Evolutionary conservation across 35 echinoderm and acorn worm genomes (phyloP), one percentile per base, ranked within the genome.

Genomic region (Diadema setosum): DNA sequence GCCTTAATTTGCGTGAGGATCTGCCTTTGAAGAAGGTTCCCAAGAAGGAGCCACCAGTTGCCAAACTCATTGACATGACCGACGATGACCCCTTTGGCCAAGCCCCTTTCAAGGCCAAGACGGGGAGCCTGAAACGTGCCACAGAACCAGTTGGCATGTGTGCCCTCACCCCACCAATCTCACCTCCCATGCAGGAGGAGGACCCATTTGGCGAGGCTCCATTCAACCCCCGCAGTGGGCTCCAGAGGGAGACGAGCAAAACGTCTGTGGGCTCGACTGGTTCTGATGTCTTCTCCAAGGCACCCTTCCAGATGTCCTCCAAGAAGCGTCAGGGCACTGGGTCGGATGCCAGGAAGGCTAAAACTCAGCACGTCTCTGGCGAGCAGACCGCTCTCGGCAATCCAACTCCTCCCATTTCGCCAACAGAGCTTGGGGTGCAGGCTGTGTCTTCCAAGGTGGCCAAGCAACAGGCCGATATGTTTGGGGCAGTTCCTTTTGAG

Each of bases 331-430:
- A 87, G 32, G 94, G 85, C 12, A 90, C 92, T 9, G 85, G 88
- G 58, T 86, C 91, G 7, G 87, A 81, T 18, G 57, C 80, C 6
- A 86, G 65, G 7, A 65, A 76, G 23, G 91, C 86, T 30, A 93
- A 97, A 43, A 93, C 91, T 31, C 95, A 93, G 83, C 95, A 91
- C 60, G 82, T 91, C 31, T 87, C 90, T 48, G 83, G 90, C 61
- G 87, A 88, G 25, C 89, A 86, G 35, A 87, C 90, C 21, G 73
- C 93, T 1, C 78, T 87, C 0, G 93, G 89, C 5, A 99, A 99
- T 57, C 96, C 96, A 17, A 99, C 96, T 4, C 96, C 96, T 3
- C 96, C 96, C 36, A 90, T 94, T 4, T 99, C 96, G n/a, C 96
- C 96, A 21, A 92, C 85, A 3, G 88, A 95, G 80, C 59, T 95